Conservation (phyloP, 2,797 vertebrate species). For the Periparus ater region DNA sequence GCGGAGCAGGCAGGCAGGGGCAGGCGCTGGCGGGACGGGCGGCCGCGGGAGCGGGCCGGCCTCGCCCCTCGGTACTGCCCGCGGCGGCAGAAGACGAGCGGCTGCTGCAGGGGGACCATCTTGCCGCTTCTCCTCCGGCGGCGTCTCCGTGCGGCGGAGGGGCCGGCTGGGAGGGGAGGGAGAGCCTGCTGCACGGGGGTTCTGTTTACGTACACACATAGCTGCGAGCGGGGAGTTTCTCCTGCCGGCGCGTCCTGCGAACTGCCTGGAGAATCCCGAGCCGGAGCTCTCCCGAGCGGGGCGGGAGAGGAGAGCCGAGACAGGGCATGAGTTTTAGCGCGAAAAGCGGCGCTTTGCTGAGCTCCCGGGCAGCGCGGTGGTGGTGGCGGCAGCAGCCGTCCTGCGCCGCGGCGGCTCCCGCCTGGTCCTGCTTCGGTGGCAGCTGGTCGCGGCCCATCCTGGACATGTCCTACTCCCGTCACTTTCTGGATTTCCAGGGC, state of each 20-base stretch:
- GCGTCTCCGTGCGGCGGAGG: slow-evolving; percentile 13
- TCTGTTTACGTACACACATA: slow-evolving; percentile 37
- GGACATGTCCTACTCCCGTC: slow-evolving; percentile 90
- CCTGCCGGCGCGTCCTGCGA: background rate
- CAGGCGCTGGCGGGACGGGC: background rate
- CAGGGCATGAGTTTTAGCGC: slow-evolving; percentile 26
- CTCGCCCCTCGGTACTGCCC: slow-evolving; percentile 53
- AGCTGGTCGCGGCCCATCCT: slow-evolving; percentile 80
- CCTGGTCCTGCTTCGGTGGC: background rate
- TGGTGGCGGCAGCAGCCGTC: background rate
- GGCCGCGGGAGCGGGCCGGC: slow-evolving; percentile 50
- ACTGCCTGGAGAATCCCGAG: background rate
- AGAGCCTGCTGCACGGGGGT: background rate
- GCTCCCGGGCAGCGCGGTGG: slow-evolving; percentile 12
- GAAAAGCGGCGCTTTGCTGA: background rate
- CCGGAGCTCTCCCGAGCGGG: background rate
- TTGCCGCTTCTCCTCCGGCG: background rate
- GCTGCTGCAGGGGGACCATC: slow-evolving; percentile 24
- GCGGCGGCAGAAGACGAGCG: slow-evolving; percentile 48
- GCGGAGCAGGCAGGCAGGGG: background rate
- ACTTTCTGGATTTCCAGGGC: slow-evolving; percentile 93
- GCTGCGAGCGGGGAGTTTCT: background rate
- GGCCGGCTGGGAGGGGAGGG: slow-evolving; percentile 41
- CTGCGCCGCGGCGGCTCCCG: background rate
- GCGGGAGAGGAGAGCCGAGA: background rate